Conservation (phyloP, 2,888 invertebrate genomes). For the Xylocampa areola region DNA sequence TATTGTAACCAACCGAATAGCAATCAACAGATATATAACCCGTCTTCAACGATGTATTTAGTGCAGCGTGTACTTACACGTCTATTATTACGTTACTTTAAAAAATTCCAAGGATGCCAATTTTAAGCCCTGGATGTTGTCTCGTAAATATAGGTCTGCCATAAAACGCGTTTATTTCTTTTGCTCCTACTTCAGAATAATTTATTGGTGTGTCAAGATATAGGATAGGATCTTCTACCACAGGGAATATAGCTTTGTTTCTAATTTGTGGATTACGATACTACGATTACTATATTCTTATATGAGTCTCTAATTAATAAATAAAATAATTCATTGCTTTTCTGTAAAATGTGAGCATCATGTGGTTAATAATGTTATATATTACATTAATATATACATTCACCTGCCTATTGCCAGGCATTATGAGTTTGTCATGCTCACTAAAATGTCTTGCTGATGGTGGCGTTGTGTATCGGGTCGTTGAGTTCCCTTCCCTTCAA, state of each 20-base stretch:
- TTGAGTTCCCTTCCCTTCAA: too few relatives aligned
- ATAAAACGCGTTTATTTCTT: conserved; percentile 53
- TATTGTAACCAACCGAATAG: conserved; percentile 36
- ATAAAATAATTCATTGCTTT: too few relatives aligned
- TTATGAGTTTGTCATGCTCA: too few relatives aligned
- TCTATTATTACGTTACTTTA: conserved; percentile 53
- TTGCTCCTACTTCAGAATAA: conserved; percentile 43
- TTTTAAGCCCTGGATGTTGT: conserved; percentile 46
- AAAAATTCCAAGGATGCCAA: conserved; percentile 50
- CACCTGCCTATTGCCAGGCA: too few relatives aligned
- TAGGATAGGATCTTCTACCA: conserved; percentile 31
- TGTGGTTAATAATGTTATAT: too few relatives aligned
- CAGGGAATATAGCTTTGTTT: conserved; percentile 32
- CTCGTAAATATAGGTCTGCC: conserved; percentile 53
- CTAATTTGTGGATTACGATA: conserved; percentile 27
- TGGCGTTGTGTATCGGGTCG: too few relatives aligned
- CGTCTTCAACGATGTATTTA: conserved; percentile 23
- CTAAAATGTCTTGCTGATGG: too few relatives aligned
- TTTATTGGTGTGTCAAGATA: conserved; percentile 49
- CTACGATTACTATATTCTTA: too few relatives aligned
- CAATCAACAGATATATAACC: conserved; percentile 32
- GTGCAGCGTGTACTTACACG: conserved; percentile 16
- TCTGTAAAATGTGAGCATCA: too few relatives aligned
- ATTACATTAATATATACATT: too few relatives aligned
- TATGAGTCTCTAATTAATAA: too few relatives aligned